Base-by-base conservation (phyloP, 1,140 invertebrate genomes). In the Drosophila tani region DNA sequence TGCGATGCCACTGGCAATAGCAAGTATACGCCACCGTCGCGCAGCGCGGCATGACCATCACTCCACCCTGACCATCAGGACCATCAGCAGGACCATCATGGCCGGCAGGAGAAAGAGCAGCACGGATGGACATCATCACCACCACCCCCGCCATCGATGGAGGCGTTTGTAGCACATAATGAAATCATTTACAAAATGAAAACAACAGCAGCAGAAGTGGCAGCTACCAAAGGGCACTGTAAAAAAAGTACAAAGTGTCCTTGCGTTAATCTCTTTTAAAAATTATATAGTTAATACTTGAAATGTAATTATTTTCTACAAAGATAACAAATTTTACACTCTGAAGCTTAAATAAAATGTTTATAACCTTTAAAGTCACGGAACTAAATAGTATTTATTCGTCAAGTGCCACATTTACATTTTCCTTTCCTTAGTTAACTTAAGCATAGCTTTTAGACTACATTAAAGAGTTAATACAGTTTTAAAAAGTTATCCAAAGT, bases 131-230 rank as follows among this genome's bases (percentile, higher is more conserved):
- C 63, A 66, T 66, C 32, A 11, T 3, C 32, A 3, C 32, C 43
- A 60, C 40, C 50, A 65, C 47, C 56, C 63, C 24, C 62, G 51
- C 62, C 59, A 56, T 47, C 66, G 75, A 64, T 45, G 65, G 62
- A 29, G 53, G 65, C 58, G 79, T 86, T 75, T 82, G 76, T 65
- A 82, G 75, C 81, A 79, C 79, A 91, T 90, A 90, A 90, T 90
- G 82, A 90, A 90, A 90, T 90, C 85, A 90, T 90, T 90, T 91
- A 82, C 85, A 75, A 90, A 85, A 82, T 82, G 86, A 91, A 91
- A 85, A 80, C 75, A 90, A 70, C 81, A 83, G 56, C 66, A 75
- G 65, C 38, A 82, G 14, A 43, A 69, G 46, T 47, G 58, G 49
- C 47, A 64, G 49, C 45, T 46, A 32, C 60, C 46, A 43, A 38